Evolutionary conservation across 1,140 invertebrate genomes (phyloP), one percentile per base, ranked within the genome.

Genomic region (Cydia fagiglandana): DNA sequence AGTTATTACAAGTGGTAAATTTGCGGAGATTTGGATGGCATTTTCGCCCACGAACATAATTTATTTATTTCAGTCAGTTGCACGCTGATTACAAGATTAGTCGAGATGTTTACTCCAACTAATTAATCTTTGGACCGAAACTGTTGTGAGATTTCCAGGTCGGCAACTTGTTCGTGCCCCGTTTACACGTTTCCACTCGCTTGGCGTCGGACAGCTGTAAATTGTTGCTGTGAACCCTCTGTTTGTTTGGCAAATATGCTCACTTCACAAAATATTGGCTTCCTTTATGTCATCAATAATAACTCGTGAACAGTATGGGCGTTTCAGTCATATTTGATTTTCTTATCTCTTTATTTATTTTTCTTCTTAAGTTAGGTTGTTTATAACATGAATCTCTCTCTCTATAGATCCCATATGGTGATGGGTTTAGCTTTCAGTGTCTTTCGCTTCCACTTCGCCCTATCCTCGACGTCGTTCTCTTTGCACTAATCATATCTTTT

Each of bases 71-170:
- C 83, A 81, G 79, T 84, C 80, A 83, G 84, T 83, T 87, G 86
- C 86, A 85, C 81, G 82, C 82, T 87, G 86, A 92, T 91, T 86
- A 84, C 81, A 83, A 84, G 89, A 92, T 92, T 88, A 88, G 81
- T 75, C 76, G 78, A 78, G 78, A 86, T 88, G 84, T 87, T 90
- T 87, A 80, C 84, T 77, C 78, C 75, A 79, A 87, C 84, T 90
- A 90, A 92, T 91, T 92, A 92, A 92, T 90, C 84, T 88, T 85
- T 83, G 78, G 83, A 79, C 80, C 76, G 78, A 84, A 86, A 83
- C 80, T 80, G 80, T 79, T 86, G 81, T 85, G 79, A 83, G 81
- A 83, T 87, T 89, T 84, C 85, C 82, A 83, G 86, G 84, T 83
- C 81, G 83, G 47, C 73, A 80, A 75, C 77, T 80, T 80, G 78